Percentiles rank a stretch among this genome's conserved stretches.
phyloP scores from a whole-genome alignment of 2,113 vertebrate species.

The Indicator indicator region DNA sequence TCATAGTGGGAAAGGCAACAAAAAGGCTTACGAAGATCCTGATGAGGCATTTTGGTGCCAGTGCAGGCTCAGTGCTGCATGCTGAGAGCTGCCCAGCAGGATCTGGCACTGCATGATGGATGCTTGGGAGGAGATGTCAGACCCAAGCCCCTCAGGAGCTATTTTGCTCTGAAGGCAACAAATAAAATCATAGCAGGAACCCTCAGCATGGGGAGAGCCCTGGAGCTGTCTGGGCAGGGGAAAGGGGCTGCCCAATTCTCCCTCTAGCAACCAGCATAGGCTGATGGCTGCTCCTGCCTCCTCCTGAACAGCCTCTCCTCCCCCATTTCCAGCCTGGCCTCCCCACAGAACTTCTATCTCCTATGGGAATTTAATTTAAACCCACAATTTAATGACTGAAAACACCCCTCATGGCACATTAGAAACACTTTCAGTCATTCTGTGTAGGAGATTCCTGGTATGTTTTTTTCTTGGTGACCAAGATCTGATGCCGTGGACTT shows the following conservation, averaged over 20 bases:
- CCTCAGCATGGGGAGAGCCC: neutral
- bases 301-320: neutral
- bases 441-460: neutral
- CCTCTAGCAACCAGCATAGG: neutral
- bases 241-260: neutral
- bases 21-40: neutral
- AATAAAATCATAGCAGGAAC: neutral
- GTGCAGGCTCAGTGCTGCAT: neutral
- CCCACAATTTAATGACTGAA: too few species aligned
- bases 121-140: neutral
- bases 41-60: neutral
- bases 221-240: too few species aligned
- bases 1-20: neutral
- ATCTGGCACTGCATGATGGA: neutral
- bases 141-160: neutral
- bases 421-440: fast-evolving
- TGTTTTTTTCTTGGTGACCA: neutral
- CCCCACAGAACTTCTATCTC: too few species aligned
- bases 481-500: neutral
- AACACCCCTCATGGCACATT: too few species aligned
- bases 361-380: too few species aligned
- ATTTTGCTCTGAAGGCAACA: neutral
- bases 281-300: neutral
- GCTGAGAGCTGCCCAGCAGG: neutral
- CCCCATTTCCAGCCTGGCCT: too few species aligned